Conservation (phyloP, 2,797 vertebrate genomes). For the Microctenopoma steveboyesi region DNA sequence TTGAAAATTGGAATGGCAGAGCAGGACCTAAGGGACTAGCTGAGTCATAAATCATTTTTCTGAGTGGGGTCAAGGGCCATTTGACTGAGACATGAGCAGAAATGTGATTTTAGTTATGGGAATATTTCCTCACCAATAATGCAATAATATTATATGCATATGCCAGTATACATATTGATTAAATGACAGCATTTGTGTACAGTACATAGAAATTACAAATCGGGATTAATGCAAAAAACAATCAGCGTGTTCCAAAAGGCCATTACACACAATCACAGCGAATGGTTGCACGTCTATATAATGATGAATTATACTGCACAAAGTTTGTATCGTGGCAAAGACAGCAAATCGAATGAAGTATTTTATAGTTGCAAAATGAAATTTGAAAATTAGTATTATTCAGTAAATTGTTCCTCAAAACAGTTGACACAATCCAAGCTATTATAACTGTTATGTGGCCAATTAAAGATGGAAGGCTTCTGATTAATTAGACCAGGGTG, state of each 20-base stretch:
- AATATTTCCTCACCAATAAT: conserved; percentile 69
- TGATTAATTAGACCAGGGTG: conserved; percentile 72
- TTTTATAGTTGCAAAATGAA: conserved; percentile 47
- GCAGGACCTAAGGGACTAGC: conserved; percentile 57
- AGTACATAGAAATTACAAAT: conserved; percentile 48
- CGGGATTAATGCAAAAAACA: conserved; percentile 52
- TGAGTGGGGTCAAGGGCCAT: conserved; percentile 74
- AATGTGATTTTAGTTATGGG: conserved; percentile 67
- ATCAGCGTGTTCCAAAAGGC: conserved; percentile 54
- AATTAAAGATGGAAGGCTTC: conserved; percentile 70
- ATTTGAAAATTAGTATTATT: conserved; percentile 52
- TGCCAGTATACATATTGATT: conserved; percentile 65
- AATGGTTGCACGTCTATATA: conserved; percentile 29
- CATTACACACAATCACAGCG: conserved; percentile 8
- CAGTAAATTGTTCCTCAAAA: conserved; percentile 36
- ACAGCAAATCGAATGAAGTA: conserved; percentile 20
- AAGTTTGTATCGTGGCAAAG: conserved; percentile 17
- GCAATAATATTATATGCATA: conserved; percentile 56
- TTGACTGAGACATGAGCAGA: conserved; percentile 76
- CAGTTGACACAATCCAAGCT: conserved; percentile 39
- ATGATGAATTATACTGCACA: conserved; percentile 49
- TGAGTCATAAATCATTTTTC: conserved; percentile 79
- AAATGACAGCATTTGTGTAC: conserved; percentile 60
- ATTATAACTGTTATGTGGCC: conserved; percentile 57
- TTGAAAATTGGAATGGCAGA: conserved; percentile 59